A percentile compares a stretch with the other conserved stretches of the same genome.
Evolutionary conservation across 2,888 invertebrate species (phyloP).

Genomic region (Netelia fuscicornis): DNA sequence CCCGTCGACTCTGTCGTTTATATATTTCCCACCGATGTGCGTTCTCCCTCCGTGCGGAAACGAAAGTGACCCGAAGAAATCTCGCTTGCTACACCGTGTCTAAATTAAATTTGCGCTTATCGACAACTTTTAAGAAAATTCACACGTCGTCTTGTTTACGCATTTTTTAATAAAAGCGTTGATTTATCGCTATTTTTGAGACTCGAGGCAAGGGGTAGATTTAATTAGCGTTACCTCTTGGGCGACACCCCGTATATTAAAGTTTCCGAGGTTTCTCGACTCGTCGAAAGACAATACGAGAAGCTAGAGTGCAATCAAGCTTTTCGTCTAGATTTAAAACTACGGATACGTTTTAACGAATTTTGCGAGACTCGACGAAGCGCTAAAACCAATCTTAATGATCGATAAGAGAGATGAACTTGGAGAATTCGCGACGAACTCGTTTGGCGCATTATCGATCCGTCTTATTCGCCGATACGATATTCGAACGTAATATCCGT

Average conservation of each 20-base stretch:
- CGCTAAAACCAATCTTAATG: no score
- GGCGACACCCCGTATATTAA: background rate
- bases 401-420: no score
- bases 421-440: background rate
- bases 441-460: slow-evolving; percentile 68
- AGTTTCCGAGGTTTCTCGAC: background rate
- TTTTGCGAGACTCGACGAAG: no score
- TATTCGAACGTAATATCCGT: slow-evolving; percentile 76
- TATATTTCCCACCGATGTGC: slow-evolving; percentile 53
- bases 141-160: background rate
- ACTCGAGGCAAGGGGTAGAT: no score
- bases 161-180: no score
- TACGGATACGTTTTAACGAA: background rate
- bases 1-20: slow-evolving; percentile 28
- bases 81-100: no score
- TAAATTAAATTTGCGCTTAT: background rate
- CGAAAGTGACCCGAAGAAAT: no score
- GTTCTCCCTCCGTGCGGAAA: background rate
- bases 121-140: background rate
- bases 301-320: slow-evolving; percentile 24
- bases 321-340: background rate
- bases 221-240: no score
- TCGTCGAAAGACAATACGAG: slow-evolving; percentile 35
- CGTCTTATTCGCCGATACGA: slow-evolving; percentile 68
- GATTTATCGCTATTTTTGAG: no score